Conservation (phyloP, 2,888 invertebrate species). For the Lymantria dispar region DNA sequence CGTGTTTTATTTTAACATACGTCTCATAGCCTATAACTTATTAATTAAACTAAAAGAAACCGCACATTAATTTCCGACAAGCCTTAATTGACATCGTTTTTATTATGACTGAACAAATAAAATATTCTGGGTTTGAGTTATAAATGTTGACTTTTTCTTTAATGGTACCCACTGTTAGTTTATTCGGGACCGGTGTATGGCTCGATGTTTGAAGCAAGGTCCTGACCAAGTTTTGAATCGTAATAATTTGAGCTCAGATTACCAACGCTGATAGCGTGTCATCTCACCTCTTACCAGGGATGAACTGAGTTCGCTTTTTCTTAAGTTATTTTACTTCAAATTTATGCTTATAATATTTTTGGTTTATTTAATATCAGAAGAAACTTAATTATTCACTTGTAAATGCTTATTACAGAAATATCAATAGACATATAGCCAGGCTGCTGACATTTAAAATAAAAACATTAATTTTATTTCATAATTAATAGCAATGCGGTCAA, state of each 20-base stretch:
- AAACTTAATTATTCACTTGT: no score
- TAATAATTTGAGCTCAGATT: constrained; percentile 83
- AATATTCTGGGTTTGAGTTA: constrained; percentile 65
- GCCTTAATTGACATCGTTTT: constrained; percentile 72
- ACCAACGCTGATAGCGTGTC: constrained; percentile 74
- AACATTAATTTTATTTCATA: no score
- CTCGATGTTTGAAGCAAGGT: constrained; percentile 57
- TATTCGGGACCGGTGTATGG: constrained; percentile 57
- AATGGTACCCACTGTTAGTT: constrained; percentile 66
- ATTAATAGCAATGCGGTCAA: no score
- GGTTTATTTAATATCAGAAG: no score
- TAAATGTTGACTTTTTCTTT: constrained; percentile 70
- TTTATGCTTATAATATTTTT: background rate
- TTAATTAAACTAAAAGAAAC: constrained; percentile 37
- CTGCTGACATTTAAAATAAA: no score
- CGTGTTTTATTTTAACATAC: constrained; percentile 12
- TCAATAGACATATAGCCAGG: no score
- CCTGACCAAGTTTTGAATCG: constrained; percentile 81
- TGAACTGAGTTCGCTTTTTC: constrained; percentile 31
- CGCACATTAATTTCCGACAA: constrained; percentile 59
- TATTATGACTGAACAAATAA: constrained; percentile 74
- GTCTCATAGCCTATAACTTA: constrained; percentile 18
- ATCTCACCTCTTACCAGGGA: constrained; percentile 74
- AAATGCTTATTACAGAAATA: no score
- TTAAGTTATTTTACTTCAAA: background rate